Evolutionary conservation across 1,140 invertebrate genomes (phyloP).

Genomic region (Zeugodacus cucurbitae): DNA sequence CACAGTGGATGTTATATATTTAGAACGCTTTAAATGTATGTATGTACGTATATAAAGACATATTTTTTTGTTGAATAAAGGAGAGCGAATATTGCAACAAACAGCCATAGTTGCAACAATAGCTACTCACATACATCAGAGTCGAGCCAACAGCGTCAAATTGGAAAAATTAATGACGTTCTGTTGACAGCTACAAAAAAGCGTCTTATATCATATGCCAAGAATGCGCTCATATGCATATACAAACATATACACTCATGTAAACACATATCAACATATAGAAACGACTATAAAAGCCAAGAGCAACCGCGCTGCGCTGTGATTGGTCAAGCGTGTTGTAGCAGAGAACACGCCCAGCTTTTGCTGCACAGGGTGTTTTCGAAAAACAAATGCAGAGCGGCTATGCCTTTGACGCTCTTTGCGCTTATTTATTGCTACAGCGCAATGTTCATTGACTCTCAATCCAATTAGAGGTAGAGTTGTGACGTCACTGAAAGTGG

Average conservation of each 20-base stretch:
- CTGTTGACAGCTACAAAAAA: conserved; percentile 56
- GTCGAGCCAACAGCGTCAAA: conserved; percentile 55
- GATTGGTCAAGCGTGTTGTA: not conserved
- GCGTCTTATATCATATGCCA: conserved; percentile 30
- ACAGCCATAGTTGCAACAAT: not conserved
- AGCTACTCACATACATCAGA: no score
- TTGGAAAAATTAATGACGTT: conserved; percentile 63
- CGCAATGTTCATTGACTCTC: not conserved
- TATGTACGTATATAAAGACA: not conserved
- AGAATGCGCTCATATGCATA: not conserved
- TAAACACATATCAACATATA: not conserved
- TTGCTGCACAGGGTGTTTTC: not conserved
- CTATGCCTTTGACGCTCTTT: not conserved
- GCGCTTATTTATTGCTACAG: not conserved
- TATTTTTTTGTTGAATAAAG: not conserved
- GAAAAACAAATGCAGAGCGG: not conserved
- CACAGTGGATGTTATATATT: not conserved
- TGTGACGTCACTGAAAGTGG: not conserved
- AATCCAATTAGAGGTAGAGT: not conserved
- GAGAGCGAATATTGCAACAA: not conserved
- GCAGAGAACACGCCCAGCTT: not conserved
- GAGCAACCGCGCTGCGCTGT: not conserved
- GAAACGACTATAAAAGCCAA: not conserved
- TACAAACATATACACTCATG: not conserved
- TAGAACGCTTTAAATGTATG: not conserved